Evolutionary conservation across 2,797 vertebrate genomes (phyloP), one percentile per base, ranked within the genome.

Genomic region (Chiloscyllium punctatum): DNA sequence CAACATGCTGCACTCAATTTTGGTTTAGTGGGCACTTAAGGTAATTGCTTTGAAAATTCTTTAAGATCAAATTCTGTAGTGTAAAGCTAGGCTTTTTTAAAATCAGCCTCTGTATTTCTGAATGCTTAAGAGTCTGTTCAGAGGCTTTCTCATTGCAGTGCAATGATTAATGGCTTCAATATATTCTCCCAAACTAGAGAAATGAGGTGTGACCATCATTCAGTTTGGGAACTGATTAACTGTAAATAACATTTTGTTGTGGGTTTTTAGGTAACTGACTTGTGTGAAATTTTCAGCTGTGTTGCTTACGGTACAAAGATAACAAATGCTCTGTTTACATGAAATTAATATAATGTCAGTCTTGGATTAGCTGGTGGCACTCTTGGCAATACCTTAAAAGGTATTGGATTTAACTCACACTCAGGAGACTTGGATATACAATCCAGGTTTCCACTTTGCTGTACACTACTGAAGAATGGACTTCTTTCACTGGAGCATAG

Each of bases 1-100:
- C 88, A 91, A 91, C 62, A 53, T 51, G 94, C 27, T 30, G 94
- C 74, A 71, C 27, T 74, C 42, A 77, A 30, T 95, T 95, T 74
- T 95, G 71, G 71, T 9, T 1, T 13, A 77, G 13, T 77, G 71
- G 53, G 71, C 27, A 15, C 71, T 27, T 77, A 48, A 74, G 71
- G 15, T 53, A 33, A 95, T 95, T 74, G 69, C 37, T 72, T 74
- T 53, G 2, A 74, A 53, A 74, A 48, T 51, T 77, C 42, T 74
- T 95, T 71, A 77, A 51, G 4, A 48, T 77, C 27, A 95, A 48
- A 51, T 95, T 30, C 48, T n/a, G 48, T 68, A 53, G 48, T 51
- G 25, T 94, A 25, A 48, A 51, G 53, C 42, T 94, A 48, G 53
- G 48, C 48, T 57, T 4, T 94, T 74, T 51, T 51, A 51, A 51